These are phyloP conservation scores for Willowsia nigromaculata DNA, from an alignment of 2,888 invertebrate genomes.

Conservation along the genomic window DNA sequence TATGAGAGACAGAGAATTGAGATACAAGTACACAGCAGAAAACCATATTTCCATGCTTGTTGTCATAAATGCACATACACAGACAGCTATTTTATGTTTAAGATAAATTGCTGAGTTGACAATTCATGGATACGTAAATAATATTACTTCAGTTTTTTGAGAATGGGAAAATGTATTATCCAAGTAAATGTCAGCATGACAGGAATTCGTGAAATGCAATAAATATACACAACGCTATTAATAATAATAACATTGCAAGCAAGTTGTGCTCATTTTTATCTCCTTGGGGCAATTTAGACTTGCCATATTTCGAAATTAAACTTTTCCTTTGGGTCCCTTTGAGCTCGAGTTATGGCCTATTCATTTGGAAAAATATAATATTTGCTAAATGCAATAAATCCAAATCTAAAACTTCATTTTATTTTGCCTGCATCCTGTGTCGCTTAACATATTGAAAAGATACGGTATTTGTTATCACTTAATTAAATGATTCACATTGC, in stretches of 20 bases:
- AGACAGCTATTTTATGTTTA: slow-evolving; percentile 49
- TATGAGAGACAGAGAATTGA: neutral
- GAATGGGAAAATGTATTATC: neutral
- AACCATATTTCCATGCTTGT: slow-evolving; percentile 2
- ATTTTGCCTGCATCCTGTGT: too few species aligned
- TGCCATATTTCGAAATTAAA: neutral
- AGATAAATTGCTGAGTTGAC: slow-evolving; percentile 71
- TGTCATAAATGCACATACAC: slow-evolving; percentile 23
- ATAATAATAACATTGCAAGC: neutral
- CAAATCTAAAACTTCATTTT: neutral
- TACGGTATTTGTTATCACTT: neutral
- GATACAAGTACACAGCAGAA: neutral
- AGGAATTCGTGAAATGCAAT: slow-evolving; percentile 63
- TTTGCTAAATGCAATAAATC: neutral
- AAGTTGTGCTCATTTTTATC: slow-evolving; percentile 15
- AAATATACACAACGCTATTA: slow-evolving; percentile 22
- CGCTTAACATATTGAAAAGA: neutral
- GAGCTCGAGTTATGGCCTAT: neutral
- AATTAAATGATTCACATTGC: too few species aligned
- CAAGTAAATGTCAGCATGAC: slow-evolving; percentile 28
- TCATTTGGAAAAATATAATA: neutral
- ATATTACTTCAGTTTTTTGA: neutral
- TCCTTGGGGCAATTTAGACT: slow-evolving; percentile 39
- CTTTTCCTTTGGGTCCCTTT: neutral
- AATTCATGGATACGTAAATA: slow-evolving; percentile 54